Base-by-base conservation (phyloP, 2,888 invertebrate genomes). In the Germaria angustata region DNA sequence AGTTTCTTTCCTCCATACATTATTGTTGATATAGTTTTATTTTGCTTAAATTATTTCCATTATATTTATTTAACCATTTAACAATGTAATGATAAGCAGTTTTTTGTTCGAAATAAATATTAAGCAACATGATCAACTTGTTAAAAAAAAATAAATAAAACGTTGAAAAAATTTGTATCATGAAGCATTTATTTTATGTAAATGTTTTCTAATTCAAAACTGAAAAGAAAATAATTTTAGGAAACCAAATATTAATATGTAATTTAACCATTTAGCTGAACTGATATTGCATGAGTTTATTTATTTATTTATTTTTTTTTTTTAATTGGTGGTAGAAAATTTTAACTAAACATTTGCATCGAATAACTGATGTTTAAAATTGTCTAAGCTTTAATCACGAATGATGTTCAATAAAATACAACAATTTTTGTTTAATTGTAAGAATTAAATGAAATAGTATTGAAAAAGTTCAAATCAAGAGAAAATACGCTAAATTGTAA, bases 41-140 rank as follows among this genome's bases (percentile, higher is more conserved):
- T 63, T 55, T 49, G n/a, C 32, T 41, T 44, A 39, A 73, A 65
- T 73, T 55, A 32, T 79, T 65, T 51, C 65, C 63, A 72, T 81
- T 66, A 80, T 86, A 80, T 76, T 81, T 72, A 68, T 79, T 84
- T 57, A 72, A 71, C 32, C 57, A 36, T 71, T 79, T 71, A 79
- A 55, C 78, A 79, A 28, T 71, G 28, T 36, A 55, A 39, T 20
- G 57, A 79, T 72, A 72, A 78, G 69, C 61, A 46, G 28, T 49
- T 55, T 79, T 55, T 36, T n/a, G n/a, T n/a, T 34, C 4, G 55
- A 44, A 59, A 53, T 61, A 77, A 49, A 63, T n/a, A 51, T 73
- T 51, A 65, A 34, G 28, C 32, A 59, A 41, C 32, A 53, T 41
- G 61, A 77, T 41, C 69, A 69, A 44, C 9, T 69, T 69, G 36